Conservation (phyloP, 1,140 invertebrate genomes). For the Bicyclus anynana region DNA sequence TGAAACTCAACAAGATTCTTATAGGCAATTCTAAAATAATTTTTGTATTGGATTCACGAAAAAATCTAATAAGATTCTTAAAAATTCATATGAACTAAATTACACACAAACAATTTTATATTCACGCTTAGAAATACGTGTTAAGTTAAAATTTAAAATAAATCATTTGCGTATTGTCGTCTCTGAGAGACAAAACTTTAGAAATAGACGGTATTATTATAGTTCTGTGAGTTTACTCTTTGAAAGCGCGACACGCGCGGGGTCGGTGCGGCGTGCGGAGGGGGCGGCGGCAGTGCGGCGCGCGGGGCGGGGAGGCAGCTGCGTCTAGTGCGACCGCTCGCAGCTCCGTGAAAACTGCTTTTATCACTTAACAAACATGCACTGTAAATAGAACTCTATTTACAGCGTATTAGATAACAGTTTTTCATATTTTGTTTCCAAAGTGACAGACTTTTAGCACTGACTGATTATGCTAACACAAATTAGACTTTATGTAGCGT, state of each 20-base stretch:
- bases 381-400: constrained; percentile 29
- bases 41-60: no score
- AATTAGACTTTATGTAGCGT: neutral
- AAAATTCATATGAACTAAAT: neutral
- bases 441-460: constrained; percentile 11
- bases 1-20: no score
- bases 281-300: constrained; percentile 25
- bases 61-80: neutral
- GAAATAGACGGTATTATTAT: neutral
- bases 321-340: constrained; percentile 67
- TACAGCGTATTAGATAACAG: neutral
- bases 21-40: neutral
- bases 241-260: constrained; percentile 65
- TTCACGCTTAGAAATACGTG: neutral
- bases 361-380: constrained; percentile 35
- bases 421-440: constrained; percentile 11
- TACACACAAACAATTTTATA: neutral
- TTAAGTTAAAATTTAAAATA: neutral
- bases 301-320: constrained; percentile 51
- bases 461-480: constrained; percentile 1
- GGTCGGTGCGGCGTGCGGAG: constrained; percentile 37
- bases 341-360: constrained; percentile 63
- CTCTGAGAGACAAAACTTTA: neutral
- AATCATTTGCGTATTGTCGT: no score
- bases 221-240: constrained; percentile 36